phyloP scores from a whole-genome alignment of 2,113 vertebrate species.

The Tenebrosternarchus preto region DNA sequence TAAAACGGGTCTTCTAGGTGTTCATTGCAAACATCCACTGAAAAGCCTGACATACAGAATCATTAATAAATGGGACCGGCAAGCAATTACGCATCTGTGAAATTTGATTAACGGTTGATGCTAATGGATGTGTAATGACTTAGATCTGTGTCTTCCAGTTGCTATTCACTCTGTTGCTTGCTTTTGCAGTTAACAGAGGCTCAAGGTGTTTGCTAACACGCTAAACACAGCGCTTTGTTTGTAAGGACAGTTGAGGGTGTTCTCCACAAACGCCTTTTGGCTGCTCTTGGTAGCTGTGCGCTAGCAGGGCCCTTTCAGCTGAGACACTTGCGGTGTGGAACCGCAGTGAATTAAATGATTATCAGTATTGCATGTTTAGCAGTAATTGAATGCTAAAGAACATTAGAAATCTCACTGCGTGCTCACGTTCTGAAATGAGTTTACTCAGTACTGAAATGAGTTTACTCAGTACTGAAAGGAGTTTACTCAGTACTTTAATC shows the following conservation, averaged over 20 bases:
- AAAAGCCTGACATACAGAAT: not conserved
- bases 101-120: slow-evolving; percentile 10
- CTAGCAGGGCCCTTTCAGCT: not conserved
- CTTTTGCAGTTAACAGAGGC: not conserved
- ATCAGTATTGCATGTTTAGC: not conserved
- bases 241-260: not conserved
- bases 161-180: not conserved
- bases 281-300: not conserved
- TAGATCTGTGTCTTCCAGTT: slow-evolving; percentile 1
- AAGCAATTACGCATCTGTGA: not conserved
- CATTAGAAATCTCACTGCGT: slow-evolving; percentile 16
- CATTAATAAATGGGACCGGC: not conserved
- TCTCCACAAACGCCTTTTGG: not conserved
- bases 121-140: slow-evolving; percentile 9
- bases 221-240: not conserved
- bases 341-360: slow-evolving; percentile 17
- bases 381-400: slow-evolving; percentile 2
- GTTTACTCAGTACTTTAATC: slow-evolving; percentile 58
- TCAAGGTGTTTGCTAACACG: not conserved
- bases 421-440: slow-evolving; percentile 43
- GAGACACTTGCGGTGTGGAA: not conserved
- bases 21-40: not conserved
- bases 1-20: not conserved
- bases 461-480: slow-evolving; percentile 54
- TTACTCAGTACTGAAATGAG: slow-evolving; percentile 55